phyloP scores from a whole-genome alignment of 2,797 vertebrate species.

The Paramormyrops hopkinsi region DNA sequence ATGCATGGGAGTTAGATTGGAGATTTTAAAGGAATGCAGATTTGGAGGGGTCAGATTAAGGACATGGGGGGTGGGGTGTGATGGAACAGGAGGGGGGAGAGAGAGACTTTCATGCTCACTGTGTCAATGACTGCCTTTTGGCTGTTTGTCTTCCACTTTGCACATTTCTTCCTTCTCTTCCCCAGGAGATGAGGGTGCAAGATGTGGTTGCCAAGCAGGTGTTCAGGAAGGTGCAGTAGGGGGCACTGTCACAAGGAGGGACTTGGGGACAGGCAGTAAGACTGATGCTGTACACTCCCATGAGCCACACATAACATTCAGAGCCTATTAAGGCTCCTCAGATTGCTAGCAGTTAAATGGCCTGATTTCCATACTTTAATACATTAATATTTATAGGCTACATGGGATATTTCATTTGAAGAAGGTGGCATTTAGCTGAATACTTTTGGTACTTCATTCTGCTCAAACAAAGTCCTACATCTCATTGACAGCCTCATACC shows the following conservation, averaged over 20 bases:
- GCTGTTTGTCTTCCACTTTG: not conserved
- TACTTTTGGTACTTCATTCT: not conserved
- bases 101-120: constrained; percentile 23
- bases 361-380: not conserved
- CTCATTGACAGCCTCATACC: not conserved
- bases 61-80: not conserved
- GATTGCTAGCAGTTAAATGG: not conserved
- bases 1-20: not conserved
- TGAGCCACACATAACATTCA: not conserved
- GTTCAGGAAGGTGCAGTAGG: constrained; percentile 78
- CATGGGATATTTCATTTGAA: not conserved
- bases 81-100: constrained; percentile 16
- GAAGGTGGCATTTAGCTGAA: not conserved
- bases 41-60: not conserved
- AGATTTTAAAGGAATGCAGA: constrained; percentile 31
- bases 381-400: not conserved
- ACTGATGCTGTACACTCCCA: not conserved
- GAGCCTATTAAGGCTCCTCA: not conserved
- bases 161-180: constrained; percentile 21
- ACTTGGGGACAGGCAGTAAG: not conserved
- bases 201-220: constrained; percentile 75
- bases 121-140: constrained; percentile 19
- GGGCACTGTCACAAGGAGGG: not conserved
- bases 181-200: constrained; percentile 77
- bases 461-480: not conserved